Base-by-base conservation (phyloP, 2,797 vertebrate species). In the Scolopax rusticola region DNA sequence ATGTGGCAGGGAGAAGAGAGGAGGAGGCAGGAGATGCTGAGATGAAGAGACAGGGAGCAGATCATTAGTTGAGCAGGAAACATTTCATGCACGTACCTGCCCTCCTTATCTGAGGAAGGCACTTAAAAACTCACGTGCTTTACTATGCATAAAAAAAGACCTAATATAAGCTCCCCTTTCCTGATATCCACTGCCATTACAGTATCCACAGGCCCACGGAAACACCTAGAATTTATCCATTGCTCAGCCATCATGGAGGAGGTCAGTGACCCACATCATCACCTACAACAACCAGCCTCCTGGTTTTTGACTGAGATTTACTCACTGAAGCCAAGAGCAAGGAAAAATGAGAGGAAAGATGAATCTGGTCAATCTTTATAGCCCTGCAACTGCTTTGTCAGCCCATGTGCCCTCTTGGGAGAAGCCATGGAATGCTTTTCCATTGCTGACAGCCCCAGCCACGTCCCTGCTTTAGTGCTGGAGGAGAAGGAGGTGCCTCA, bases 401-500 rank as follows among this genome's bases (percentile, higher is more conserved):
- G 76, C 38, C 18, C 48, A 40, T 1, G 2, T 3, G 24, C 15
- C 43, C 43, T 56, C 45, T 14, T 30, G 64, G 89, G 50, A 92
- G 70, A 48, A 59, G 74, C 79, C 40, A 13, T 1, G 2, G 45
- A 16, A 41, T 41, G 41, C 41, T 16, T 41, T 41, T 41, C 41
- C 41, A 17, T 16, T 36, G 18, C 43, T 15, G 12, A 4, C 33
- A 43, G 61, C 38, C 10, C n/a, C 51, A 0, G 14, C 0, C 5
- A 43, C 36, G 28, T 38, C 75, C 73, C 82, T n/a, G 47, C 33
- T 60, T 24, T 25, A 4, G 25, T 9, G 56, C 78, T 23, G 89
- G 51, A 43, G 36, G 28, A 78, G 41, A 24, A 54, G 33, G 40
- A 15, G 15, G 3, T 0, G 1, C 1, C 1, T 19, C 51, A 4